phyloP scores from a whole-genome alignment of 2,113 vertebrate species.

The Corythornis madagascariensis region DNA sequence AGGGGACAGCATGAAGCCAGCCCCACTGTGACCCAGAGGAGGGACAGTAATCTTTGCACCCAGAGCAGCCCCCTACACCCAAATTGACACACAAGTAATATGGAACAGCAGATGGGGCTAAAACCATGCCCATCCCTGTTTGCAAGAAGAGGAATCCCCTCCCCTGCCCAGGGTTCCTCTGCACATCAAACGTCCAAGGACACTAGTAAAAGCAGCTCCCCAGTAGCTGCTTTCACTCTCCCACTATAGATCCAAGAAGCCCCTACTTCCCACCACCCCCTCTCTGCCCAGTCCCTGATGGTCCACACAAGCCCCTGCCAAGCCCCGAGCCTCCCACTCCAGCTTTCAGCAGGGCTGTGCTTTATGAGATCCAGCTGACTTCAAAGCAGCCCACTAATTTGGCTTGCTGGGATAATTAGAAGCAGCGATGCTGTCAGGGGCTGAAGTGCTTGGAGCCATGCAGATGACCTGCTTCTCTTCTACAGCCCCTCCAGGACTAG shows the following conservation, averaged over 20 bases:
- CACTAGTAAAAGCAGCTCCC: neutral
- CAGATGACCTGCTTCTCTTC: conserved; percentile 24
- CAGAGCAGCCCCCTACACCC: neutral
- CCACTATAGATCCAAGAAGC: rapidly evolving
- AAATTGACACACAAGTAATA: neutral
- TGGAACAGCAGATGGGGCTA: neutral
- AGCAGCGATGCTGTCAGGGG: neutral
- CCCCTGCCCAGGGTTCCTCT: neutral
- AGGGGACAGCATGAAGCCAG: neutral
- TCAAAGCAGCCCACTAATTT: conserved; percentile 26
- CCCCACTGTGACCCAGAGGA: neutral
- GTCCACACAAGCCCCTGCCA: neutral
- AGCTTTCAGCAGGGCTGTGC: neutral
- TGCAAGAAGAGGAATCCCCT: neutral
- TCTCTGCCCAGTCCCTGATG: neutral
- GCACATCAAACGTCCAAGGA: rapidly evolving
- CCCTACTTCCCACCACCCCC: neutral
- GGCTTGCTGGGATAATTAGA: conserved; percentile 42
- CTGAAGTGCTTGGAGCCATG: rapidly evolving
- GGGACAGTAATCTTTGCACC: neutral
- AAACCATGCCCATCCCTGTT: neutral
- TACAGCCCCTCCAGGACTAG: neutral
- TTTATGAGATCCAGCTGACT: conserved; percentile 9
- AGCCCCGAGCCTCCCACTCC: rapidly evolving
- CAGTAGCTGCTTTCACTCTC: neutral